Percentiles rank a stretch among this genome's conserved stretches.
Evolutionary conservation across 1,140 invertebrate genomes (phyloP).

Genomic region (Pseudomyrmex gracilis): DNA sequence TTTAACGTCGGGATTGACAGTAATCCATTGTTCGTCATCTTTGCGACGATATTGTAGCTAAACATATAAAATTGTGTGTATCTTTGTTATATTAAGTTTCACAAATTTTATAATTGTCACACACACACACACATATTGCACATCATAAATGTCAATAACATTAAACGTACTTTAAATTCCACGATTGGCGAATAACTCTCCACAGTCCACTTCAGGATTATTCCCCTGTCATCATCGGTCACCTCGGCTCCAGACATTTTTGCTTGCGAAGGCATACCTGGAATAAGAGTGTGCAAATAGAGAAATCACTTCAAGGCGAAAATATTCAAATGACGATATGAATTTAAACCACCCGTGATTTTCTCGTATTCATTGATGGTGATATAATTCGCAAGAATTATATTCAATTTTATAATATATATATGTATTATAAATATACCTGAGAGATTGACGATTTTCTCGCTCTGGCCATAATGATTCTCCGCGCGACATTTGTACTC

Average conservation of each 20-base stretch:
- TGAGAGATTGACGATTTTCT: constrained; percentile 71
- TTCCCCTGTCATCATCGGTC: constrained; percentile 74
- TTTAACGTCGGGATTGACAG: constrained; percentile 71
- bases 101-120: neutral
- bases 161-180: constrained; percentile 81
- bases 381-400: neutral
- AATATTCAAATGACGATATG: neutral
- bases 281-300: constrained; percentile 26
- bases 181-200: constrained; percentile 85
- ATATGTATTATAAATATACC: constrained; percentile 71
- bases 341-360: neutral
- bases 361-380: neutral
- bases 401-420: neutral
- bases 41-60: constrained; percentile 78
- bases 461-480: constrained; percentile 72
- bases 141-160: neutral
- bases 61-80: constrained; percentile 10
- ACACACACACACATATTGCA: no score
- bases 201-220: constrained; percentile 84
- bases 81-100: neutral
- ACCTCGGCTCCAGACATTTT: constrained; percentile 70
- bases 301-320: constrained; percentile 11
- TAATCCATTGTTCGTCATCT: constrained; percentile 71
- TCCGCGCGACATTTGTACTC: constrained; percentile 78
- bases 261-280: constrained; percentile 78